Conservation (phyloP, 2,113 vertebrate species). For the Typhlomys cinereus region DNA sequence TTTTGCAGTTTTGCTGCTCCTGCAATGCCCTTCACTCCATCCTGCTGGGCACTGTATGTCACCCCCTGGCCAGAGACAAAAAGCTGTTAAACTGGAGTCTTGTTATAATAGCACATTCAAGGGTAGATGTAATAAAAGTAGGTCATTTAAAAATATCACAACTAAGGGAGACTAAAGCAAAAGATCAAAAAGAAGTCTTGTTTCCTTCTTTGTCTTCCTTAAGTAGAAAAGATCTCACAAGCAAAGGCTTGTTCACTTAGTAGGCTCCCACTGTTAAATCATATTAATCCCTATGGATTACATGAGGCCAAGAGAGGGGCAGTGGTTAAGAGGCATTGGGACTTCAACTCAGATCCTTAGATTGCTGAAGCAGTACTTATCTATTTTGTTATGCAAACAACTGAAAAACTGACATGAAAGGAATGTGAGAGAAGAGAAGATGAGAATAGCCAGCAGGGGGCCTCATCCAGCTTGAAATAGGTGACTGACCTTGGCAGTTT, state of each 20-base stretch:
- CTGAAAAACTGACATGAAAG: not conserved
- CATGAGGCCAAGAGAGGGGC: not conserved
- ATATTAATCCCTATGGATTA: not conserved
- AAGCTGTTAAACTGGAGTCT: too few species aligned
- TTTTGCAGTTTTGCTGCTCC: too few species aligned
- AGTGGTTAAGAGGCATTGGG: not conserved
- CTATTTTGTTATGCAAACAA: not conserved
- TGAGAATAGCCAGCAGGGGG: not conserved
- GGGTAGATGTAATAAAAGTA: too few species aligned
- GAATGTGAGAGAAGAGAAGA: not conserved
- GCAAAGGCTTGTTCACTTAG: not conserved
- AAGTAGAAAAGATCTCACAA: not conserved
- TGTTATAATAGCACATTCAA: too few species aligned
- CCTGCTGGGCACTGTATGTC: too few species aligned
- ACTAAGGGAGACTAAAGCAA: not conserved
- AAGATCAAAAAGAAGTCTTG: not conserved
- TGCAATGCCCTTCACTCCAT: too few species aligned
- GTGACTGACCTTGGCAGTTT: not conserved
- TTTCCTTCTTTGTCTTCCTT: not conserved
- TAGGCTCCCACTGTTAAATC: not conserved
- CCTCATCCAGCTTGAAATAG: too few species aligned
- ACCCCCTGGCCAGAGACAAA: not conserved
- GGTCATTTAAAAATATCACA: not conserved
- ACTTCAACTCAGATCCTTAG: not conserved
- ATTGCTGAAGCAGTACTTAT: not conserved